Conservation (phyloP, 2,797 vertebrate genomes). For the Lates japonicus region DNA sequence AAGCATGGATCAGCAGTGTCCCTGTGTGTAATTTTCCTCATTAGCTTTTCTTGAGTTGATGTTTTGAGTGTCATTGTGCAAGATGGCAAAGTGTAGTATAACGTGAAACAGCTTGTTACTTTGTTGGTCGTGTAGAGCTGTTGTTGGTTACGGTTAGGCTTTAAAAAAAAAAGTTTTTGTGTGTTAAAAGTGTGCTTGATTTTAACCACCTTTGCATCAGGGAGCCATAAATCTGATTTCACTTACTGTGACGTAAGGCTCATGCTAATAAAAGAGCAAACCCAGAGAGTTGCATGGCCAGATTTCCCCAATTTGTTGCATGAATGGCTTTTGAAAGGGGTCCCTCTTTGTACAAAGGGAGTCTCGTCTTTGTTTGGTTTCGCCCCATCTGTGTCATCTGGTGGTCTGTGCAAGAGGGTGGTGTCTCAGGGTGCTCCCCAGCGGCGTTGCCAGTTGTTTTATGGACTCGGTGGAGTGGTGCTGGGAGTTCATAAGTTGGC, state of each 20-base stretch:
- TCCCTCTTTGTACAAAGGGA: constrained; percentile 92
- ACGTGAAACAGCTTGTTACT: constrained; percentile 20
- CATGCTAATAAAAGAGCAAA: constrained; percentile 89
- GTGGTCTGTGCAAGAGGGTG: constrained; percentile 93
- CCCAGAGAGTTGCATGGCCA: constrained; percentile 85
- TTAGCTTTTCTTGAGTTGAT: constrained; percentile 28
- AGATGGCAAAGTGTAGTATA: constrained; percentile 26
- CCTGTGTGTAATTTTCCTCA: constrained; percentile 35
- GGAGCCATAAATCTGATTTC: constrained; percentile 85
- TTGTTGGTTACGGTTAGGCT: constrained; percentile 53
- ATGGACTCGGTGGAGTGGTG: constrained; percentile 95
- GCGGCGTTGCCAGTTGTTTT: constrained; percentile 95
- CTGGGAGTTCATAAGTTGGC: constrained; percentile 97
- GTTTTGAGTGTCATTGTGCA: constrained; percentile 28
- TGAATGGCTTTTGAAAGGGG: constrained; percentile 94
- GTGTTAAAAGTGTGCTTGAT: constrained; percentile 53
- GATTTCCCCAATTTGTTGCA: constrained; percentile 93
- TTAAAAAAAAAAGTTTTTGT: constrained; percentile 41
- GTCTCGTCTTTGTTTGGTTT: constrained; percentile 91
- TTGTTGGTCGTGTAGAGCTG: constrained; percentile 18
- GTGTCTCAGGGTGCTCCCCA: constrained; percentile 89
- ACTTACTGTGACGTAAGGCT: constrained; percentile 83
- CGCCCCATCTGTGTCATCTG: constrained; percentile 98
- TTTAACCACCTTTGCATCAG: constrained; percentile 67
- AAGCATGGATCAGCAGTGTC: constrained; percentile 23